Conservation (phyloP, 1,140 invertebrate genomes). For the Drosophila rhopaloa region DNA sequence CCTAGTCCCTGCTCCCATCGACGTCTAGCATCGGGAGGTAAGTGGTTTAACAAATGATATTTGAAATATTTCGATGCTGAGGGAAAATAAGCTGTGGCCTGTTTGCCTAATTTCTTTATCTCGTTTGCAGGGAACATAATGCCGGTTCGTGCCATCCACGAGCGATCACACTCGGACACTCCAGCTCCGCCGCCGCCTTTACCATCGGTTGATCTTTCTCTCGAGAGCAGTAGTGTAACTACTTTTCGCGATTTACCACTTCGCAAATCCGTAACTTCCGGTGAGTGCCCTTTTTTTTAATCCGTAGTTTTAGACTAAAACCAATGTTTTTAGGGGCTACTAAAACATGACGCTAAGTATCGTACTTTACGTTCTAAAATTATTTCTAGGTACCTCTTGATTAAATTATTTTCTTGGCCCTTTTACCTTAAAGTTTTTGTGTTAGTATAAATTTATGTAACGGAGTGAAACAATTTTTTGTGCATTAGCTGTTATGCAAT, state of each 20-base stretch:
- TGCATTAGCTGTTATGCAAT: no score
- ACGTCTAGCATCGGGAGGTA: conserved; percentile 87
- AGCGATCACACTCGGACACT: conserved; percentile 95
- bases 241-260: conserved; percentile 95
- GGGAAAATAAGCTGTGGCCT: not conserved
- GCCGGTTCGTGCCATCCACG: conserved; percentile 88
- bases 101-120: not conserved
- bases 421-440: no score
- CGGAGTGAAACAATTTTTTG: no score
- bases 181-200: conserved; percentile 89
- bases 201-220: conserved; percentile 94
- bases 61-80: no score
- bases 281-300: conserved; percentile 85
- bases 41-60: not conserved
- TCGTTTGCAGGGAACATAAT: conserved; percentile 60
- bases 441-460: no score
- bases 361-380: not conserved
- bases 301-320: conserved; percentile 36
- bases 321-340: conserved; percentile 49
- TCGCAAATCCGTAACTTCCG: conserved; percentile 93
- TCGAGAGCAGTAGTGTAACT: conserved; percentile 97
- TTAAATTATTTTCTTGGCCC: no score
- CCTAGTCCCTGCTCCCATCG: conserved; percentile 88
- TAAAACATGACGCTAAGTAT: conserved; percentile 39
- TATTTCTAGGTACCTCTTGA: not conserved